Evolutionary conservation across 2,888 invertebrate genomes (phyloP).

Genomic region (Amphiduros pacificus): DNA sequence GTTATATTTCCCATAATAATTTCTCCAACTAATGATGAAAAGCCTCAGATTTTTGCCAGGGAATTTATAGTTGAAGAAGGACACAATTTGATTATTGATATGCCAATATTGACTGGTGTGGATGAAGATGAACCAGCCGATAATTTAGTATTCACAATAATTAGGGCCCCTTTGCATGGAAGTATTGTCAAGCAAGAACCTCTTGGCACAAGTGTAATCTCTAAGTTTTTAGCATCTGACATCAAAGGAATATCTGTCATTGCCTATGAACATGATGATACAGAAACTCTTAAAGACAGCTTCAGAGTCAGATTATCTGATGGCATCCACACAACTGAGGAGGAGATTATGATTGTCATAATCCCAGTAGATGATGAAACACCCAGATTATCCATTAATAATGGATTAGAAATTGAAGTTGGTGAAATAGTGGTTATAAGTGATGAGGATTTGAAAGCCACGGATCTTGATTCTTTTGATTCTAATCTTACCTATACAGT

Average conservation of each 20-base stretch:
- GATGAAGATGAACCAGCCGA: conserved; percentile 55
- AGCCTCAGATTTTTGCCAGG: conserved; percentile 50
- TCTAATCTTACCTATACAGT: conserved; percentile 51
- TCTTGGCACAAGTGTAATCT: conserved; percentile 44
- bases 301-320: conserved; percentile 54
- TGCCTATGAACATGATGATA: conserved; percentile 58
- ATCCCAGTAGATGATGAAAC: conserved; percentile 59
- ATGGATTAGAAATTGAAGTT: conserved; percentile 53
- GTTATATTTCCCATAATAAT: conserved; percentile 46
- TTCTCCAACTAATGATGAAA: conserved; percentile 56
- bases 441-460: conserved; percentile 49
- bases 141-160: conserved; percentile 47
- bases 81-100: conserved; percentile 53
- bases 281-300: conserved; percentile 53
- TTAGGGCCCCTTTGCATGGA: conserved; percentile 46
- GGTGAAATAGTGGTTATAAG: conserved; percentile 51
- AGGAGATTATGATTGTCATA: conserved; percentile 50
- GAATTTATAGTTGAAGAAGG: conserved; percentile 59
- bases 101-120: conserved; percentile 53
- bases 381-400: conserved; percentile 54
- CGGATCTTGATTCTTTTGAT: conserved; percentile 54
- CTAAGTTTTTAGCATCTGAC: conserved; percentile 51
- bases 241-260: conserved; percentile 50
- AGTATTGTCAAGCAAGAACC: conserved; percentile 49
- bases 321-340: conserved; percentile 50